phyloP scores from a whole-genome alignment of 2,113 vertebrate species.

The Fulica atra region DNA sequence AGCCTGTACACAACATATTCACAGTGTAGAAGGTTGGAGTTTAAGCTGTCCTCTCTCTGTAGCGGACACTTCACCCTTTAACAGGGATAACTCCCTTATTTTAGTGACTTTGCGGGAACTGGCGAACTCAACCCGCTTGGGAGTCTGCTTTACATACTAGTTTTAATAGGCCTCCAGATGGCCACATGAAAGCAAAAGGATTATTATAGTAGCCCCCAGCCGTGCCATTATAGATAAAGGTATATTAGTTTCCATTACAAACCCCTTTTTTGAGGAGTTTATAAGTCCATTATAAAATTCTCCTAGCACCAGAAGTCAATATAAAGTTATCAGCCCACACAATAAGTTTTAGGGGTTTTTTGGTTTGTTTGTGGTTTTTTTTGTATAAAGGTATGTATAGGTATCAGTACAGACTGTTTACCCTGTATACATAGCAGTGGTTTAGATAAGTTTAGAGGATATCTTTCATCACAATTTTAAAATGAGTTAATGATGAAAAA shows the following conservation, averaged over 20 bases:
- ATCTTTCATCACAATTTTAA: not conserved
- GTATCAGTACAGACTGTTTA: conserved; percentile 10
- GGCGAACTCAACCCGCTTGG: conserved; percentile 77
- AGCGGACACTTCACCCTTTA: conserved; percentile 52
- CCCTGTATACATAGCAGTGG: not conserved
- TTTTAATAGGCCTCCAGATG: conserved; percentile 85
- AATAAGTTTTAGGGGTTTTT: conserved; percentile 13
- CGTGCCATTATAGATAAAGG: conserved; percentile 79
- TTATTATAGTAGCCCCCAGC: conserved; percentile 82
- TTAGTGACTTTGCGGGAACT: conserved; percentile 76
- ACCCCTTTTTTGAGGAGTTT: conserved; percentile 58
- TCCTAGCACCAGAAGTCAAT: conserved; percentile 52
- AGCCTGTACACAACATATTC: conserved; percentile 38
- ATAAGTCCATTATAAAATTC: conserved; percentile 68
- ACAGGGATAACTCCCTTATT: conserved; percentile 66
- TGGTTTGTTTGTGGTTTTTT: not conserved
- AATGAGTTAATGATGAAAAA: not conserved
- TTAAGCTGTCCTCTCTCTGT: conserved; percentile 43
- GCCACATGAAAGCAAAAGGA: conserved; percentile 80
- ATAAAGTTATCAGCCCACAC: conserved; percentile 63
- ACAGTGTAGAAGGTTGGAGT: conserved; percentile 44
- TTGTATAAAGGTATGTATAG: not conserved
- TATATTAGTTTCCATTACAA: conserved; percentile 74
- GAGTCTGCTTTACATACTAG: conserved; percentile 77
- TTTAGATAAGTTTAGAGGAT: not conserved